Evolutionary conservation across 2,888 invertebrate species (phyloP).

Genomic region (Drosophila yooni): DNA sequence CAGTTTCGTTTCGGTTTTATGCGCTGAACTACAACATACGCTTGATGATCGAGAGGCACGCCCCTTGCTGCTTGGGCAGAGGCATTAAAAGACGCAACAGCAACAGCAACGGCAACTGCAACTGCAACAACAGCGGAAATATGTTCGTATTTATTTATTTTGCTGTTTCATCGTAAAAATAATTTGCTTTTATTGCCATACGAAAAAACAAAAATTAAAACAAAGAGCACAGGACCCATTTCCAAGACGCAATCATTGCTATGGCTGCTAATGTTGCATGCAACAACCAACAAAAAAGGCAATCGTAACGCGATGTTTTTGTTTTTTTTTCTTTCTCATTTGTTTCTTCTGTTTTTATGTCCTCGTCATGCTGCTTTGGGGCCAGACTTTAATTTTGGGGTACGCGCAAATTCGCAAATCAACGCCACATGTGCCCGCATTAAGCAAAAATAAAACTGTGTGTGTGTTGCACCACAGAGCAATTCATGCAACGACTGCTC

Average conservation of each 20-base stretch:
- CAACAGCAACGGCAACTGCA: constrained; percentile 31
- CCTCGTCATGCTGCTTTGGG: constrained; percentile 54
- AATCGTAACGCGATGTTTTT: constrained; percentile 52
- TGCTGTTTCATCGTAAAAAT: constrained; percentile 72
- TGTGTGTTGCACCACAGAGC: constrained; percentile 30
- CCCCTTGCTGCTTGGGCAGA: constrained; percentile 32
- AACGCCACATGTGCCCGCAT: constrained; percentile 59
- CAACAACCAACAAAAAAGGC: constrained; percentile 26
- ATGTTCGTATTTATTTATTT: constrained; percentile 71
- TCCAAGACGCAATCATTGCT: constrained; percentile 41
- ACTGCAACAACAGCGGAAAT: constrained; percentile 38
- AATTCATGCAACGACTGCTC: constrained; percentile 24
- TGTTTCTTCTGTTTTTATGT: constrained; percentile 49
- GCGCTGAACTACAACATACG: constrained; percentile 12
- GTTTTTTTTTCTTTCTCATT: neutral
- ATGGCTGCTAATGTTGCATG: constrained; percentile 54
- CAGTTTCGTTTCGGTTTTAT: constrained; percentile 16
- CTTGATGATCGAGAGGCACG: constrained; percentile 36
- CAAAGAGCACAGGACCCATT: constrained; percentile 16
- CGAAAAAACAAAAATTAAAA: constrained; percentile 33
- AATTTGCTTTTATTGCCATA: constrained; percentile 71
- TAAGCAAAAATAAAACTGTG: constrained; percentile 16
- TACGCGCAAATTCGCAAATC: constrained; percentile 62
- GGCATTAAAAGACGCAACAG: constrained; percentile 49
- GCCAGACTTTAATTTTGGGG: constrained; percentile 50